Evolutionary conservation across 2,888 invertebrate genomes (phyloP).

Genomic region (Rhagophthalmus giganteus): DNA sequence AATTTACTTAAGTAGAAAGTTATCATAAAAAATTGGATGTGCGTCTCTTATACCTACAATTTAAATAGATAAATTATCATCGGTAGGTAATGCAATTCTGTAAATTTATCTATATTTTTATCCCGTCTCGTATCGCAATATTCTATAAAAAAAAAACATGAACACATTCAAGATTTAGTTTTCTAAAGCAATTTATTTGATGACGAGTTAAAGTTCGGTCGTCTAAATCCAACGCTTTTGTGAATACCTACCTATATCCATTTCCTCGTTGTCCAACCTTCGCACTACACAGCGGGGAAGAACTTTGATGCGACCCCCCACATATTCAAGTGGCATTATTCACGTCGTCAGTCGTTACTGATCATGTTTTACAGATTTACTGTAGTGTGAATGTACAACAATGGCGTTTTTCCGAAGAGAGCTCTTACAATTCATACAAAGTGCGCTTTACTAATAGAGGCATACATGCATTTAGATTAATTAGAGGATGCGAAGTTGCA

Average conservation of each 20-base stretch:
- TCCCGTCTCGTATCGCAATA: too few species aligned
- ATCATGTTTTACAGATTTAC: constrained; percentile 18
- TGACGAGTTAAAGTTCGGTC: constrained; percentile 2
- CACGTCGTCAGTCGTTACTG: constrained; percentile 15
- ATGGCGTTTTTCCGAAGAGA: not conserved
- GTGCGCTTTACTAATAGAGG: not conserved
- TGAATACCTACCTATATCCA: constrained; percentile 10
- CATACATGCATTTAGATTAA: not conserved
- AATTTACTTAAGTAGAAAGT: too few species aligned
- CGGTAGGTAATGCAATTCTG: too few species aligned
- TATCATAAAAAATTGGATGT: too few species aligned
- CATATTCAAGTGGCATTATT: constrained; percentile 16
- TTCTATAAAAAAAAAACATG: too few species aligned
- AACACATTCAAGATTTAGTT: too few species aligned
- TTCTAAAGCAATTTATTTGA: too few species aligned
- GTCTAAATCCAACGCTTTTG: constrained; percentile 1
- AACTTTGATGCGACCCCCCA: constrained; percentile 13
- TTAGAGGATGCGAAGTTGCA: not conserved
- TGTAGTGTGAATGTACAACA: constrained; percentile 12
- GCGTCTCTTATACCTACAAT: too few species aligned
- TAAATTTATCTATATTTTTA: too few species aligned
- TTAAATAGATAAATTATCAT: too few species aligned
- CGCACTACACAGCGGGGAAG: constrained; percentile 9
- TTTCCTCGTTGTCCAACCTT: constrained; percentile 15
- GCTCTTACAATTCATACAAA: not conserved